Base-by-base conservation (phyloP, 2,888 invertebrate species). In the Drosophila koepferae region DNA sequence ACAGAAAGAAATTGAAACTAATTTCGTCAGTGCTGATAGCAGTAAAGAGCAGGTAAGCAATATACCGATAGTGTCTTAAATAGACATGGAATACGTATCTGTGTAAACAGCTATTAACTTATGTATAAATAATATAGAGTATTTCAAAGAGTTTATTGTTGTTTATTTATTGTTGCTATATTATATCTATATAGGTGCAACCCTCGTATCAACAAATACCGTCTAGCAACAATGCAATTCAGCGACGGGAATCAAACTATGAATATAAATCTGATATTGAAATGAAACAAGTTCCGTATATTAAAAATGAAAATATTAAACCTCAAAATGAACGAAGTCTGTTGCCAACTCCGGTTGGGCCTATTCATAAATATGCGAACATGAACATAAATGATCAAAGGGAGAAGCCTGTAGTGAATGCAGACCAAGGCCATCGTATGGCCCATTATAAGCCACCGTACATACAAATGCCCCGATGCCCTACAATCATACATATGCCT, bases 1-100 rank as follows among this genome's bases (percentile, higher is more conserved):
- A 74, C 86, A 91, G 48, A 90, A 90, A 53, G 43, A 86, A 62
- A 86, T 89, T 20, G 82, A 82, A 10, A 44, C 66, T 2, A 49
- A 60, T 9, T 23, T 66, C 49, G 51, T 44, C 14, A 18, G 23
- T n/a, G 23, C 48, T 10, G 75, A 69, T 6, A 18, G 31, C 18
- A 68, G 60, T 58, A 72, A 63, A 16, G 61, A 73, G 41, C 76
- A 74, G 61, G 88, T 85, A 53, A 55, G 73, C 65, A 8, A 2
- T 16, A 20, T n/a, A 0, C 9, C 10, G 1, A 40, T 18, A 18
- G 8, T 1, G 18, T 53, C 20, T 14, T 23, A 23, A 7, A 46
- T 3, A 20, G 20, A 20, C 7, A 14, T 20, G 8, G 12, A 5
- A 28, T 28, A 28, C 6, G 28, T 49, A 14, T 3, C 14, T 31